Base-by-base conservation (phyloP, 2,113 vertebrate genomes). In the Daphoenositta chrysoptera region DNA sequence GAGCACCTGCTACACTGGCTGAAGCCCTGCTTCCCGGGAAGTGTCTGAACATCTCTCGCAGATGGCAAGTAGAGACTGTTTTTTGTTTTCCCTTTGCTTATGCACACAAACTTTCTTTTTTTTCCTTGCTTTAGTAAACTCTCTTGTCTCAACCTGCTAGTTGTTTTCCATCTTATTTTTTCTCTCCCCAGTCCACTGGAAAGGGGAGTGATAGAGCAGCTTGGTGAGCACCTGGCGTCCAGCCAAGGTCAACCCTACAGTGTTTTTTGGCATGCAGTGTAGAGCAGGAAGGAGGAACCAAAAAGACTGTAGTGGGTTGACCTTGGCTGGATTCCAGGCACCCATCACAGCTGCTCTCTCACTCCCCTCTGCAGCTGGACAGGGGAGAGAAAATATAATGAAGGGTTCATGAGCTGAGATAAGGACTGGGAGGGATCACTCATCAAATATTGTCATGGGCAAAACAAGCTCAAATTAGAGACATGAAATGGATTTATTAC, bases 1-100 rank as follows among this genome's bases (percentile, higher is more conserved):
- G 16, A 66, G 31, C 2, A 57, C 5, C 13, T 3, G 2, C 42
- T 31, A 9, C 6, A 11, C 6, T 2, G 30, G 11, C 35, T 21
- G 51, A 76, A 66, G 13, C 31, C 13, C 31, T 66, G 13, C 16
- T 22, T 76, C 35, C 26, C 1, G 1, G 5, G 10, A 26, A 48
- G 10, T 9, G 24, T 26, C 31, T 66, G 51, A 57, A 57, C 7
- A 48, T 30, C 35, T 21, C 16, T 58, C 7, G 2, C 9, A 35
- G 26, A 40, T 19, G 20, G 20, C 6, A 48, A 65, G 14, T 11
- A 30, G 50, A 24, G 23, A 13, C 5, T 23, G 15, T 10, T 22
- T 16, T 31, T 40, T 84, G 12, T 20, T 42, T 57, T 42, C 4
- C 13, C 7, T 9, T 42, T 35, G 20, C 15, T 85, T 31, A 42